Conservation (phyloP, 1,140 invertebrate species). For the Pseudomyrmex flavicornis region DNA sequence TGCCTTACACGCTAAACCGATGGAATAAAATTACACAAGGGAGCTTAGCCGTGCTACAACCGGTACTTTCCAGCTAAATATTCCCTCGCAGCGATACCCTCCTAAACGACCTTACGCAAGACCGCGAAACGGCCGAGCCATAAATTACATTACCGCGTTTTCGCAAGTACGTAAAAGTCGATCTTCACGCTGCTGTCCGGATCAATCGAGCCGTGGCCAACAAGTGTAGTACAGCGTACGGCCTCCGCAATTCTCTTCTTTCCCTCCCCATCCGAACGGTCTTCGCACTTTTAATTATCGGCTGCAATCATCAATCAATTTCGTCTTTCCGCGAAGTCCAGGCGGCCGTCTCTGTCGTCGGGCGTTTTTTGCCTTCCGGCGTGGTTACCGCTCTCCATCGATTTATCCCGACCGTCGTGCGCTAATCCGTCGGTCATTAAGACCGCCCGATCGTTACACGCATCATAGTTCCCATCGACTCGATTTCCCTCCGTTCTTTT, state of each 20-base stretch:
- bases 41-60: conserved; percentile 39
- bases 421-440: conserved; percentile 75
- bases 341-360: conserved; percentile 53
- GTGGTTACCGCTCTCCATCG: conserved; percentile 65
- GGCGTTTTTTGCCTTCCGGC: conserved; percentile 70
- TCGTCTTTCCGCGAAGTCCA: conserved; percentile 61
- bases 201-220: conserved; percentile 52
- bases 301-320: conserved; percentile 78
- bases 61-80: conserved; percentile 44
- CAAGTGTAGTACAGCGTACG: conserved; percentile 19
- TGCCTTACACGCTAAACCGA: conserved; percentile 24
- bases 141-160: conserved; percentile 58
- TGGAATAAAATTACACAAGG: conserved; percentile 50
- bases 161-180: conserved; percentile 61
- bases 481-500: conserved; percentile 50
- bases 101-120: conserved; percentile 54
- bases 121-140: conserved; percentile 41
- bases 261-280: not conserved
- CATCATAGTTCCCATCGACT: conserved; percentile 67
- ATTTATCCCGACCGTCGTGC: conserved; percentile 67
- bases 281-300: conserved; percentile 74
- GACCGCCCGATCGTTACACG: conserved; percentile 70
- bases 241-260: not conserved
- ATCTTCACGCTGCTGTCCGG: conserved; percentile 46
- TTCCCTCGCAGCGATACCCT: conserved; percentile 46